These are phyloP conservation scores for Enteromius viviparus DNA, from an alignment of 2,797 vertebrate genomes.

Conservation along the genomic window DNA sequence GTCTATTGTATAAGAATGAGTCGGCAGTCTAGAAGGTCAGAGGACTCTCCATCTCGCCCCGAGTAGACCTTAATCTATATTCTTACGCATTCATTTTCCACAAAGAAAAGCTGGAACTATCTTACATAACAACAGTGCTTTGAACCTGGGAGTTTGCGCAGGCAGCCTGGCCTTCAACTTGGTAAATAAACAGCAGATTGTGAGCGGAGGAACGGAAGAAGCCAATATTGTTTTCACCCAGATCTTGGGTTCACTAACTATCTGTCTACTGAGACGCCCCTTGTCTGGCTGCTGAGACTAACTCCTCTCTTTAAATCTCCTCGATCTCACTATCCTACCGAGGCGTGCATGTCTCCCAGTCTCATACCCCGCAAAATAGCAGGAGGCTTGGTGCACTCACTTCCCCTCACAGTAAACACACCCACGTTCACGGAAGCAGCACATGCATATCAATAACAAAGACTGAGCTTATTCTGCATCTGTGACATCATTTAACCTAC, in stretches of 20 bases:
- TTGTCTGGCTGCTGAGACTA: constrained; percentile 12
- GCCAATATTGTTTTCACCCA: constrained; percentile 6
- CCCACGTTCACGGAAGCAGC: constrained; percentile 20
- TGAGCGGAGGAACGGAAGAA: not conserved
- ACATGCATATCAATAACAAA: constrained; percentile 44
- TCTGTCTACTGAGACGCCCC: not conserved
- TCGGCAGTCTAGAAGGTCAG: constrained; percentile 50
- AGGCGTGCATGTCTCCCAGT: not conserved
- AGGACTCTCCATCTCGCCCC: constrained; percentile 32
- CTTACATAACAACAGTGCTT: constrained; percentile 22
- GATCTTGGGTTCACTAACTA: constrained; percentile 24
- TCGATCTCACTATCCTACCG: constrained; percentile 9
- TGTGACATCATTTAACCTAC: constrained; percentile 52
- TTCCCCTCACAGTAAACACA: constrained; percentile 44
- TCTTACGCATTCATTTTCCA: constrained; percentile 27
- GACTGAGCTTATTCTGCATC: constrained; percentile 41
- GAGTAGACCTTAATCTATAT: constrained; percentile 45
- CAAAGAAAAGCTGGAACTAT: constrained; percentile 35
- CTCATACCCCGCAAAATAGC: constrained; percentile 20
- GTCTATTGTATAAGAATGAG: constrained; percentile 52
- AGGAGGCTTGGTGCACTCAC: constrained; percentile 32
- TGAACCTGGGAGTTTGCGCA: constrained; percentile 5
- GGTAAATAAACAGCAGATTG: constrained; percentile 4
- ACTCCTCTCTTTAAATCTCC: constrained; percentile 12
- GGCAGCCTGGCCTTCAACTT: constrained; percentile 18